A percentile compares a stretch with the other conserved stretches of the same genome.
These are phyloP conservation scores for human (Homo sapiens) DNA, from an alignment of 2,113 vertebrate genomes.

Conservation along the genomic window GRCh38 chr16:10925501-10926000, in stretches of 20 bases:
- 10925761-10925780: not conserved
- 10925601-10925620: not conserved
- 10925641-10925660: not conserved
- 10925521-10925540: too few relatives aligned
- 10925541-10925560: too few relatives aligned
- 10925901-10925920: not conserved
- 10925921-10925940: not conserved
- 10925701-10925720: rapidly evolving
- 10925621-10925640: not conserved
- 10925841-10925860: rapidly evolving
- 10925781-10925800: not conserved
- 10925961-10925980: not conserved
- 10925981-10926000: not conserved
- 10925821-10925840: not conserved
- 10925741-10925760: not conserved
- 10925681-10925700: too few relatives aligned
- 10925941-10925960: not conserved
- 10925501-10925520: too few relatives aligned
- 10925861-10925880: not conserved
- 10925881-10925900: rapidly evolving
- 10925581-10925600: too few relatives aligned
- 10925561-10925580: too few relatives aligned
- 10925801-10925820: not conserved
- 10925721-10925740: too few relatives aligned
- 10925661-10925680: too few relatives aligned